Conservation (phyloP, 2,113 vertebrate genomes). For the Phodopus roborovskii region DNA sequence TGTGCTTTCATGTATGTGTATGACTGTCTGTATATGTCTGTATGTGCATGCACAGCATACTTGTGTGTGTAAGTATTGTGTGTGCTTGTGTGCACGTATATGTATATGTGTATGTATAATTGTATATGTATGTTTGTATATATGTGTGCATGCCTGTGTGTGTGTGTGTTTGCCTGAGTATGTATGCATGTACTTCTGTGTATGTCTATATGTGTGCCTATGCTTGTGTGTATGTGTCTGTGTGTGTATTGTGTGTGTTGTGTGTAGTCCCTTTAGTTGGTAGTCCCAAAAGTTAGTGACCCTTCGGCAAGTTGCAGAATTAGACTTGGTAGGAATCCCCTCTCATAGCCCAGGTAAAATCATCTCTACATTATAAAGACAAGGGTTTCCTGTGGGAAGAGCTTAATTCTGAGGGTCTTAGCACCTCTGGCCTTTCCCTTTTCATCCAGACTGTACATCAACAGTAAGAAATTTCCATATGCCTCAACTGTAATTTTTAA, state of each 20-base stretch:
- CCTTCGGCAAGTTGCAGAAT: neutral
- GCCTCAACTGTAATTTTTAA: conserved; percentile 42
- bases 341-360: neutral
- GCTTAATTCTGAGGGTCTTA: neutral
- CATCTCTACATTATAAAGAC: neutral
- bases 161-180: neutral
- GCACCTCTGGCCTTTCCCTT: neutral
- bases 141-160: neutral
- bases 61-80: neutral
- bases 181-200: neutral
- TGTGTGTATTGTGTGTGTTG: neutral
- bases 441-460: conserved; percentile 7
- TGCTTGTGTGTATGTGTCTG: neutral
- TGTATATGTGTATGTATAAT: too few relatives aligned
- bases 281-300: neutral
- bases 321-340: neutral
- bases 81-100: neutral
- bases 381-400: neutral
- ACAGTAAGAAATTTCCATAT: neutral
- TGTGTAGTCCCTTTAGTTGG: neutral
- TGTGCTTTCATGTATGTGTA: neutral
- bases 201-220: neutral
- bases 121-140: too few relatives aligned
- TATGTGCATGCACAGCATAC: neutral
- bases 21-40: neutral